These are phyloP conservation scores for Aspidiotus rigidus DNA, from an alignment of 2,888 invertebrate genomes.

Conservation along the genomic window DNA sequence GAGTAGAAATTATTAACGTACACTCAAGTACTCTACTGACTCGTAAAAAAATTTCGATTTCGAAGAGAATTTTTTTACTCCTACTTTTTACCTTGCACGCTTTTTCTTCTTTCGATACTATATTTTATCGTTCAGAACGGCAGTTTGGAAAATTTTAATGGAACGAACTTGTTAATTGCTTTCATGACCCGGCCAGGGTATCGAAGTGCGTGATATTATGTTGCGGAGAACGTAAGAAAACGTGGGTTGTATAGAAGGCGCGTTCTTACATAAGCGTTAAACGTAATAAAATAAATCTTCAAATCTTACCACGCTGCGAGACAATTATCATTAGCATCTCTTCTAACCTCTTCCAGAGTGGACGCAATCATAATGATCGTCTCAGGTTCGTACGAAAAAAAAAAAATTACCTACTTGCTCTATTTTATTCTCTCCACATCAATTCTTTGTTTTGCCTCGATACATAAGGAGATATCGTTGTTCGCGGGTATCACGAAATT, in stretches of 20 bases:
- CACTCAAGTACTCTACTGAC: too few species aligned
- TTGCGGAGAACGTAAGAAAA: slow-evolving; percentile 8
- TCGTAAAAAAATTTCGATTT: neutral
- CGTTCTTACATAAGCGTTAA: slow-evolving; percentile 25
- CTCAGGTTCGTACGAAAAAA: neutral
- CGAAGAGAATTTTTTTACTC: neutral
- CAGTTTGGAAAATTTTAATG: slow-evolving; percentile 1
- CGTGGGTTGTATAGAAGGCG: slow-evolving; percentile 24
- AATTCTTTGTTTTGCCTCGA: too few species aligned
- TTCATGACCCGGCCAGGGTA: slow-evolving; percentile 13
- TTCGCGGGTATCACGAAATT: too few species aligned
- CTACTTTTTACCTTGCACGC: too few species aligned
- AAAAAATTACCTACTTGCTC: too few species aligned
- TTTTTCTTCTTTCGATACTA: too few species aligned
- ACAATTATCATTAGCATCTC: slow-evolving; percentile 28
- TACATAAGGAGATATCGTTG: too few species aligned
- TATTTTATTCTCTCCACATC: too few species aligned
- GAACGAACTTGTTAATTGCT: slow-evolving; percentile 14
- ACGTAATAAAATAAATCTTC: slow-evolving; percentile 27
- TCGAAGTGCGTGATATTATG: slow-evolving; percentile 23
- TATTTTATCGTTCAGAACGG: neutral
- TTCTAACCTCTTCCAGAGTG: slow-evolving; percentile 6
- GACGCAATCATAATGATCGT: slow-evolving; percentile 23
- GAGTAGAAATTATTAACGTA: too few species aligned
- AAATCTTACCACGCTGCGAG: slow-evolving; percentile 24